phyloP scores from a whole-genome alignment of 2,888 invertebrate species.

The Phortica okadai region DNA sequence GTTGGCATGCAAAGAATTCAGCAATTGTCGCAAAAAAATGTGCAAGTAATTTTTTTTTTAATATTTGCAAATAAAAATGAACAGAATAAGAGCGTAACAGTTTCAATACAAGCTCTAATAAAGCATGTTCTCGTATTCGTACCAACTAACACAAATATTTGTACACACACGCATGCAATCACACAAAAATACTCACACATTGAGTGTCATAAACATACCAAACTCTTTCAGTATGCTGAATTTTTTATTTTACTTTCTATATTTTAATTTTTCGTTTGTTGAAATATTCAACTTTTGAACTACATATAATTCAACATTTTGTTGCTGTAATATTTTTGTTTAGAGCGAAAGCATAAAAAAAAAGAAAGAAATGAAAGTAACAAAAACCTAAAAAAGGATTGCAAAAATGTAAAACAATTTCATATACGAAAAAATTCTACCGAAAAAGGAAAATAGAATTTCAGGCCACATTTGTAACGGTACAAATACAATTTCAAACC shows the following conservation, averaged over 20 bases:
- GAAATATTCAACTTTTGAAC: conserved; percentile 59
- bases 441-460: not conserved
- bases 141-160: not conserved
- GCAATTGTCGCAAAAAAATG: not conserved
- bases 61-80: not conserved
- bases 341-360: not conserved
- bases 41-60: not conserved
- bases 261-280: conserved; percentile 34
- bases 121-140: conserved; percentile 6
- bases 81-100: not conserved
- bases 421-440: not conserved
- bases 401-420: conserved; percentile 15
- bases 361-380: not conserved
- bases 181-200: not conserved
- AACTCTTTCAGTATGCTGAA: no score
- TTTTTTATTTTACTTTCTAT: not conserved
- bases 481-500: not conserved
- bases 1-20: not conserved
- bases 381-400: not conserved
- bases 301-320: conserved; percentile 59
- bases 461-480: not conserved
- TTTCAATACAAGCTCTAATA: conserved; percentile 5
- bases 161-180: not conserved
- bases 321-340: conserved; percentile 14
- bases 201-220: no score